Conservation (phyloP, 2,113 vertebrate genomes). For the Carassius auratus region DNA sequence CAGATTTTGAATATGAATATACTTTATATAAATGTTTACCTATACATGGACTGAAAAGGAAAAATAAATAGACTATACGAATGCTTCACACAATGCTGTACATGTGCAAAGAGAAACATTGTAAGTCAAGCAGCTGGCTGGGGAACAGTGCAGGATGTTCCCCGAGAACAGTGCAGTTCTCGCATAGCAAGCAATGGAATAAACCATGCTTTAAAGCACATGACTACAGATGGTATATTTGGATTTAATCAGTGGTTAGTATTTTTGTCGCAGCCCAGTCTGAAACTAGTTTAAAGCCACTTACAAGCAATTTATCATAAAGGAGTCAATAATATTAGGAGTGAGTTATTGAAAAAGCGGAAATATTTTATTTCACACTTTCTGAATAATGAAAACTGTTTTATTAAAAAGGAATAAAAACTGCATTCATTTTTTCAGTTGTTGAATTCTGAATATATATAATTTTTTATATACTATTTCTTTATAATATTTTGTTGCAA, state of each 20-base stretch:
- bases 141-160: too few relatives aligned
- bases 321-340: neutral
- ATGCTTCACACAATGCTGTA: too few relatives aligned
- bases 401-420: neutral
- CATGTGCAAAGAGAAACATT: too few relatives aligned
- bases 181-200: neutral
- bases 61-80: too few relatives aligned
- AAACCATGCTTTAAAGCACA: neutral
- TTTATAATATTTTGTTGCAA: neutral
- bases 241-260: neutral
- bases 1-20: too few relatives aligned
- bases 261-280: neutral
- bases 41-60: too few relatives aligned
- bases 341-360: neutral
- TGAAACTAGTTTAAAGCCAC: neutral
- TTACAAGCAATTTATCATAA: neutral
- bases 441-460: neutral
- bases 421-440: neutral
- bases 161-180: neutral
- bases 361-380: neutral
- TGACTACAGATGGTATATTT: neutral
- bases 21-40: too few relatives aligned
- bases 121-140: too few relatives aligned
- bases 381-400: neutral
- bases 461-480: neutral